phyloP scores from a whole-genome alignment of 2,113 vertebrate species.

The Protomyctophum bolini region DNA sequence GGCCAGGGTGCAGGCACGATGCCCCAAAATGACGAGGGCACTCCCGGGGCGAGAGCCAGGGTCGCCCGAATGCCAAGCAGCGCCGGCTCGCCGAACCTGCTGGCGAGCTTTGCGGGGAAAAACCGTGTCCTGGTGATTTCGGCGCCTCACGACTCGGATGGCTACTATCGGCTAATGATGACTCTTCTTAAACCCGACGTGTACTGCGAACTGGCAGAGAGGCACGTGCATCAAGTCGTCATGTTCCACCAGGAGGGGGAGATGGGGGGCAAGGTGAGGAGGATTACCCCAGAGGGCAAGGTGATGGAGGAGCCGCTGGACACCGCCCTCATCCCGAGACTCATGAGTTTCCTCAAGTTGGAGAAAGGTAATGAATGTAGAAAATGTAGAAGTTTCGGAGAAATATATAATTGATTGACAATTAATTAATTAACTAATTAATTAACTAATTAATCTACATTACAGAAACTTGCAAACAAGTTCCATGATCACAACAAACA shows the following conservation, averaged over 20 bases:
- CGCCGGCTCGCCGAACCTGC: slow-evolving; percentile 87
- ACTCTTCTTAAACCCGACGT: slow-evolving; percentile 92
- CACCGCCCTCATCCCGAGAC: slow-evolving; percentile 86
- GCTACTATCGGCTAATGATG: slow-evolving; percentile 98
- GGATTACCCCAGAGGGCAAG: slow-evolving; percentile 90
- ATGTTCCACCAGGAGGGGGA: slow-evolving; percentile 94
- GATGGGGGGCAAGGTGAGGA: slow-evolving; percentile 88
- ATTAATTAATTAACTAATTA: no score
- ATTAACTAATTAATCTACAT: no score
- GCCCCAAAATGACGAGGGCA: slow-evolving; percentile 81
- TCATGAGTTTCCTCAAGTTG: slow-evolving; percentile 93
- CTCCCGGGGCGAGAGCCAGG: slow-evolving; percentile 76
- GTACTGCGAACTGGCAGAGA: slow-evolving; percentile 93
- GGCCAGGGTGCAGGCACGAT: slow-evolving; percentile 62
- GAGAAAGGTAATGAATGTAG: slow-evolving; percentile 83
- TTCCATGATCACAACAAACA: no score
- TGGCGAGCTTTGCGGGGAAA: slow-evolving; percentile 94
- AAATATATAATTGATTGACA: no score
- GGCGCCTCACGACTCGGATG: slow-evolving; percentile 92
- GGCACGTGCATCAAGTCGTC: slow-evolving; percentile 94
- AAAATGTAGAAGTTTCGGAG: no score
- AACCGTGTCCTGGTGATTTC: slow-evolving; percentile 94
- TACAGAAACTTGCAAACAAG: no score
- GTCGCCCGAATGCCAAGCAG: slow-evolving; percentile 81
- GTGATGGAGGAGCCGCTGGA: slow-evolving; percentile 91